Conservation (phyloP, 2,888 invertebrate species). For the Drosophila pullipes region DNA sequence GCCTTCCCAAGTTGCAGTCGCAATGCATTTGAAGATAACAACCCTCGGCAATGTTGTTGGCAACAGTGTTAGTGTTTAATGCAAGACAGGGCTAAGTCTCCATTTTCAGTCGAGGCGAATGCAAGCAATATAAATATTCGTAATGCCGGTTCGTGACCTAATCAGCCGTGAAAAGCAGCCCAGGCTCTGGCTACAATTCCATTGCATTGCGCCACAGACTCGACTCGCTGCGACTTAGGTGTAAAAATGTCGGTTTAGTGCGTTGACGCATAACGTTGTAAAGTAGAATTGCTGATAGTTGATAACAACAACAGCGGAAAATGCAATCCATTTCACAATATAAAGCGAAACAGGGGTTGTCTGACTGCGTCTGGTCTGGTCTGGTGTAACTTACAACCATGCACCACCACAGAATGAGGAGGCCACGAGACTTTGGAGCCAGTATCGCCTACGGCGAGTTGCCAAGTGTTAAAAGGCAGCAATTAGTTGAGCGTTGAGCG, state of each 20-base stretch:
- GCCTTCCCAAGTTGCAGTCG: not conserved
- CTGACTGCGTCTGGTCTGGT: constrained; percentile 23
- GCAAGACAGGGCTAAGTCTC: constrained; percentile 12
- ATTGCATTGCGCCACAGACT: constrained; percentile 14
- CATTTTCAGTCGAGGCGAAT: constrained; percentile 3
- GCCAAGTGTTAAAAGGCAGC: constrained; percentile 74
- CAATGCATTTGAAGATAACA: constrained; percentile 3
- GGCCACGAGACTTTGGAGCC: constrained; percentile 5
- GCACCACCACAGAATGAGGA: not conserved
- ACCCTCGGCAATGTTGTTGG: not conserved
- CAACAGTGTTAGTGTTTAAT: constrained; percentile 4
- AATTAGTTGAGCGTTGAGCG: constrained; percentile 53
- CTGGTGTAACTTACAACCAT: constrained; percentile 58
- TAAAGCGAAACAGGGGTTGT: constrained; percentile 37
- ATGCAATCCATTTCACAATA: constrained; percentile 63
- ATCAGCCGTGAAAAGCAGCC: constrained; percentile 71
- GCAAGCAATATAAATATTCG: constrained; percentile 22
- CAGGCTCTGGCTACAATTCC: constrained; percentile 22
- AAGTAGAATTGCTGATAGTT: constrained; percentile 58
- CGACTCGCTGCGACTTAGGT: constrained; percentile 63
- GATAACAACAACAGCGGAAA: constrained; percentile 56
- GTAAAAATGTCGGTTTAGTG: constrained; percentile 81
- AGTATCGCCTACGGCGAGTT: constrained; percentile 32
- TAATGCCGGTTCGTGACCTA: constrained; percentile 41
- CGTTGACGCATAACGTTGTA: constrained; percentile 74